phyloP scores from a whole-genome alignment of 2,113 vertebrate genomes.

The Nothocercus nigrocapillus region DNA sequence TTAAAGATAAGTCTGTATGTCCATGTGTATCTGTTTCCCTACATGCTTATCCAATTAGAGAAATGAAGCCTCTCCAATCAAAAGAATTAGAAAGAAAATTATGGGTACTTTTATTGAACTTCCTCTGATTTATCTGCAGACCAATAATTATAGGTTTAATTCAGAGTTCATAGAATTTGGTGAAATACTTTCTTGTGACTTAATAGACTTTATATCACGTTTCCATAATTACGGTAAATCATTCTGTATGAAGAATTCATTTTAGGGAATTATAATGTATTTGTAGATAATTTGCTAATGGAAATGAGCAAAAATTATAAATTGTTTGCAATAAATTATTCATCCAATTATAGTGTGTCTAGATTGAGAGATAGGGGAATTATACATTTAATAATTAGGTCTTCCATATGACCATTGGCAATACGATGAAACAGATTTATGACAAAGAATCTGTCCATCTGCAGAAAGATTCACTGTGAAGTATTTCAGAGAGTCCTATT shows the following conservation, averaged over 20 bases:
- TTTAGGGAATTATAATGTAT: not conserved
- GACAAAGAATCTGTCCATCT: conserved; percentile 29
- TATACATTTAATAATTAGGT: not conserved
- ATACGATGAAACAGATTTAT: conserved; percentile 33
- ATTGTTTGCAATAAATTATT: conserved; percentile 40
- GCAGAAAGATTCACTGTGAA: conserved; percentile 15
- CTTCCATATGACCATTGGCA: not conserved
- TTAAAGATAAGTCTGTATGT: not conserved
- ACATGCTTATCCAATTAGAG: not conserved
- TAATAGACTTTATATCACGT: conserved; percentile 13
- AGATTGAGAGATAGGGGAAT: not conserved
- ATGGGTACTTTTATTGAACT: conserved; percentile 11
- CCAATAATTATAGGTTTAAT: conserved; percentile 24
- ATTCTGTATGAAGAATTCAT: not conserved
- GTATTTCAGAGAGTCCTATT: conserved; percentile 18
- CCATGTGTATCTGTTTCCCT: not conserved
- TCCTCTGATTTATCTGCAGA: conserved; percentile 4
- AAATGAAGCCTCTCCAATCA: conserved; percentile 3
- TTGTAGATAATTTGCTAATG: not conserved
- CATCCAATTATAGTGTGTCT: conserved; percentile 10
- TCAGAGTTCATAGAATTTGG: conserved; percentile 34
- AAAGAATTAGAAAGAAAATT: conserved; percentile 42
- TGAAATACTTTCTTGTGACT: conserved; percentile 8
- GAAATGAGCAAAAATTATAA: not conserved
- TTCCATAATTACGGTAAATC: not conserved